Percentiles rank a stretch among this genome's conserved stretches.
Evolutionary conservation across 2,797 vertebrate genomes (phyloP).

Genomic region (Lagodon rhomboides): DNA sequence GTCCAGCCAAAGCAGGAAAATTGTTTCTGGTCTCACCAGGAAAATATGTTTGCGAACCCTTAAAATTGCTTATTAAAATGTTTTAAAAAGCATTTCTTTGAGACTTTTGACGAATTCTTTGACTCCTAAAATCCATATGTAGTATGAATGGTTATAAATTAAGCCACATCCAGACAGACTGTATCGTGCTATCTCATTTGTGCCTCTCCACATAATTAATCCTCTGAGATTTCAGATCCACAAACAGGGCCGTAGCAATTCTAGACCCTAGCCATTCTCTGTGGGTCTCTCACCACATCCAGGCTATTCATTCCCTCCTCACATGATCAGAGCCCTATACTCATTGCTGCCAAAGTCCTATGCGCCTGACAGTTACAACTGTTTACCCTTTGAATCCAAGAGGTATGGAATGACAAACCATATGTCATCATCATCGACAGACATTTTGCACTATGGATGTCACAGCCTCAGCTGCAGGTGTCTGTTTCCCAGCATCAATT

Average conservation of each 20-base stretch:
- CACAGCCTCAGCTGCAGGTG: slow-evolving; percentile 57
- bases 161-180: not conserved
- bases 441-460: slow-evolving; percentile 31
- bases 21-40: too few relatives aligned
- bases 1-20: too few relatives aligned
- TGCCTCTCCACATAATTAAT: slow-evolving; percentile 1
- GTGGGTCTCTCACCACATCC: too few relatives aligned
- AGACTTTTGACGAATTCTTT: not conserved
- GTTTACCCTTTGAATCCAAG: slow-evolving; percentile 19
- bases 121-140: not conserved
- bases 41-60: too few relatives aligned
- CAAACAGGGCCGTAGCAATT: not conserved
- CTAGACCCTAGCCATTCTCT: too few relatives aligned
- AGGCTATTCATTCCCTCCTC: too few relatives aligned
- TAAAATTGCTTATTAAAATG: too few relatives aligned
- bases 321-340: too few relatives aligned
- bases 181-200: not conserved
- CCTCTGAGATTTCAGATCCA: not conserved
- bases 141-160: not conserved
- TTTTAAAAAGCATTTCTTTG: not conserved
- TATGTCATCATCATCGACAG: slow-evolving; percentile 39
- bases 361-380: slow-evolving; percentile 7
- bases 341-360: too few relatives aligned
- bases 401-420: slow-evolving; percentile 1
- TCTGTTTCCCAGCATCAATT: slow-evolving; percentile 67